Evolutionary conservation across 2,888 invertebrate species (phyloP), one percentile per base, ranked within the genome.

Genomic region (Folsomia candida): DNA sequence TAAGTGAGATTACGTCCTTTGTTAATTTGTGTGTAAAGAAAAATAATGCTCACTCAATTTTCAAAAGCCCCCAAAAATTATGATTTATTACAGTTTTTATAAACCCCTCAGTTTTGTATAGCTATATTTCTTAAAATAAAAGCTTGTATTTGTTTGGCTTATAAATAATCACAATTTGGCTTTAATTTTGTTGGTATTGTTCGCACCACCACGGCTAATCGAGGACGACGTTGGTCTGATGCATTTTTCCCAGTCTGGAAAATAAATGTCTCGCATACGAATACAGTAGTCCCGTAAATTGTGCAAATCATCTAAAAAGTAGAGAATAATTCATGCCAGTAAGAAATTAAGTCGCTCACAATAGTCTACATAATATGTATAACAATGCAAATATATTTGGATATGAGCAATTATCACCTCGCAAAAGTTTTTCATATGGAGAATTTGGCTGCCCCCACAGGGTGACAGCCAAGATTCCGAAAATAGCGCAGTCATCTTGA

Each of bases 401-500:
- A n/a, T n/a, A n/a, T n/a, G n/a, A n/a, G n/a, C n/a, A n/a, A n/a
- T n/a, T 47, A 18, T 11, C 18, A 54, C 54, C 54, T 62, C 77
- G 73, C 3, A 81, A 29, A 25, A 79, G 61, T 61, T 72, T 69
- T 47, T 79, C 77, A 62, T 76, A 79, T 2, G 79, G 78, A 6
- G 79, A 79, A 29, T 71, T 71, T 1, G 79, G 80, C 1, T 78
- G 69, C 28, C 76, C 77, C 80, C 81, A 83, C 18, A 80, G 71
- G 2, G 82, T 73, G 76, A 82, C 83, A 22, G 81, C 79, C 57
- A 84, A 68, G 79, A 82, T 80, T 1, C 83, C 83, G 81, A 84
- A 84, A 51, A 83, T 73, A 0, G 82, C 81, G 76, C 83, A 83
- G 74, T 84, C 84, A 11, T 81, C 80, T 58, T 77, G 70, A 61